Percentiles rank a stretch among this genome's conserved stretches.
phyloP scores from a whole-genome alignment of 92 coral and sea anemone genomes.

The Porites rus region DNA sequence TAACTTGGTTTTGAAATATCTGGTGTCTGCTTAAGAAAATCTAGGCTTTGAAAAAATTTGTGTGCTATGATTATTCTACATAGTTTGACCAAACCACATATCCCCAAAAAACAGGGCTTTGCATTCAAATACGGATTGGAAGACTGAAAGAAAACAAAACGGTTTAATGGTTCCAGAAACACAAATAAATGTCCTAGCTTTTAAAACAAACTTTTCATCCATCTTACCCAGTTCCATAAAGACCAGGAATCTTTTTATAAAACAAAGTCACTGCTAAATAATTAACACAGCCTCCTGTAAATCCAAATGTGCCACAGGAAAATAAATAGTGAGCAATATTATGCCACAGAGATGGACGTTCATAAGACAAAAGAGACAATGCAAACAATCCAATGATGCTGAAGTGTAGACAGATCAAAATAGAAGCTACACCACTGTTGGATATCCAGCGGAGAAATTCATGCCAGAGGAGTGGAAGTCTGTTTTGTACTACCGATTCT shows the following conservation, averaged over 20 bases:
- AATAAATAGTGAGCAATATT: constrained; percentile 74
- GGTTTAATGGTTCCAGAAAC: too few species aligned
- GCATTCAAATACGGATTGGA: too few species aligned
- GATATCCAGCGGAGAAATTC: constrained; percentile 59
- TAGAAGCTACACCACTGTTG: constrained; percentile 69
- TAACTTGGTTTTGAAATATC: too few species aligned
- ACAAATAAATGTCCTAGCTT: too few species aligned
- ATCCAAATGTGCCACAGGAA: constrained; percentile 86
- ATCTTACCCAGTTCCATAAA: constrained; percentile 88
- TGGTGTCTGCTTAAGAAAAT: too few species aligned
- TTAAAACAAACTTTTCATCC: too few species aligned
- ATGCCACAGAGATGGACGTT: constrained; percentile 26
- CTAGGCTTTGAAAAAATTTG: too few species aligned
- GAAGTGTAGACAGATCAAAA: constrained; percentile 70
- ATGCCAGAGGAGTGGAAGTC: constrained; percentile 75
- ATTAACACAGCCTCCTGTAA: constrained; percentile 78
- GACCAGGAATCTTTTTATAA: constrained; percentile 65
- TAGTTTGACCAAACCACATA: too few species aligned
- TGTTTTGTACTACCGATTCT: constrained; percentile 63
- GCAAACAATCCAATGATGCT: constrained; percentile 75
- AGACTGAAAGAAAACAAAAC: too few species aligned
- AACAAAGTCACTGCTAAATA: constrained; percentile 73
- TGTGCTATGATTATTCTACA: too few species aligned
- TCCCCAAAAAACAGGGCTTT: too few species aligned
- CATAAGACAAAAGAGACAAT: constrained; percentile 50